Base-by-base conservation (phyloP, 2,797 vertebrate genomes). In the Prionace glauca region DNA sequence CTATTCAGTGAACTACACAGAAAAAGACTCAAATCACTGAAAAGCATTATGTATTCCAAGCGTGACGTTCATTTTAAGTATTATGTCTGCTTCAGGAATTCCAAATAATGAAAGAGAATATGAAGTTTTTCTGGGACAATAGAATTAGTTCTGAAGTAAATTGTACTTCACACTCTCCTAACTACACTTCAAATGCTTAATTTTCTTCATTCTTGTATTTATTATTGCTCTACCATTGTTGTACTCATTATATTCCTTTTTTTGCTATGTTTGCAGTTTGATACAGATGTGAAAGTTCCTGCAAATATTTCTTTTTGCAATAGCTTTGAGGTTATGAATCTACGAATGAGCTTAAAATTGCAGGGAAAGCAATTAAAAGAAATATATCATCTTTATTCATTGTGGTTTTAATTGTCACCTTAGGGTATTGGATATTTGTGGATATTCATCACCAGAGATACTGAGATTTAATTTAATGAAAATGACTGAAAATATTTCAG, bases 341-440 rank as follows among this genome's bases (percentile, higher is more conserved):
- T 29, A 32, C 3, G 36, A 45, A 92, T 74, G 14, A 32, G 69
- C 69, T 32, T 50, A 94, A 72, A 72, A 50, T 95, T 77, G 24
- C 29, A 95, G 69, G 41, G 26, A 50, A 94, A 41, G 36, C 93
- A 94, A 94, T 94, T 94, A 74, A 22, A 45, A 74, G 41, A 95
- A 77, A 77, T 95, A 29, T 26, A 95, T 77, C 29, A 95, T 95
- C 71, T 95, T 95, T 77, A 77, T 95, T 95, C 93, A 95, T 60
- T 95, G 45, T 77, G 71, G 69, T 95, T 95, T 95, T 95, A 74
- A 95, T 95, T 95, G 93, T 74, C 69, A 95, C 93, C 93, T 69
- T 71, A 72, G 71, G 93, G 69, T 50, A 41, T 95, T 29, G 72
- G 50, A 77, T 74, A 95, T 74, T 77, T 77, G 71, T 32, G 32